Percentiles rank a stretch among this genome's conserved stretches.
Conservation (phyloP, 2,888 invertebrate genomes). For the Therioaphis trifolii region DNA sequence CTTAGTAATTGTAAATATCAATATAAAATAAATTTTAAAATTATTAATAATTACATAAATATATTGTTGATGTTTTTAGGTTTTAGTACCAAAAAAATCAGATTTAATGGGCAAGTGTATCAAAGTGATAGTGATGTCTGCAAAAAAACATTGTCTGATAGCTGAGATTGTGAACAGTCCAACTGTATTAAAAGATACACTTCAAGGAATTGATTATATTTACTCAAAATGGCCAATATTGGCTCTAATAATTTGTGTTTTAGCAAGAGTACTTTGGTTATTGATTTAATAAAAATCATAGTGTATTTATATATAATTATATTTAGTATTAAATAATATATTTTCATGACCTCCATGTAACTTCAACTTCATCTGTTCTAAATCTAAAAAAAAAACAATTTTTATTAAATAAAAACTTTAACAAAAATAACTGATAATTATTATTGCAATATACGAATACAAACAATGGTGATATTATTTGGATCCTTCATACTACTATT, state of each 20-base stretch:
- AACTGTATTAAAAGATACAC: background rate
- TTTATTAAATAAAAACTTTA: no score
- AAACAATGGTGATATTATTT: no score
- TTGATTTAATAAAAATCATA: constrained; percentile 65
- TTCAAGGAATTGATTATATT: constrained; percentile 8
- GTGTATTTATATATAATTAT: constrained; percentile 29
- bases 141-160: constrained; percentile 83
- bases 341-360: constrained; percentile 77
- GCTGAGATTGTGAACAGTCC: constrained; percentile 73
- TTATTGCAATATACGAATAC: no score
- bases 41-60: background rate
- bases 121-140: constrained; percentile 78
- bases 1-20: background rate
- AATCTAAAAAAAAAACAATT: constrained; percentile 68
- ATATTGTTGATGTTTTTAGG: no score
- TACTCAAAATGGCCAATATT: constrained; percentile 68
- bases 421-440: no score
- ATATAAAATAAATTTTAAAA: background rate
- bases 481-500: no score
- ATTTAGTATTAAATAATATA: background rate
- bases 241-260: constrained; percentile 67
- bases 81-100: constrained; percentile 82
- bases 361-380: constrained; percentile 88
- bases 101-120: constrained; percentile 85
- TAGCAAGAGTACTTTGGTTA: constrained; percentile 69